Conservation (phyloP, 2,888 invertebrate genomes). For the Rhagonycha lutea region DNA sequence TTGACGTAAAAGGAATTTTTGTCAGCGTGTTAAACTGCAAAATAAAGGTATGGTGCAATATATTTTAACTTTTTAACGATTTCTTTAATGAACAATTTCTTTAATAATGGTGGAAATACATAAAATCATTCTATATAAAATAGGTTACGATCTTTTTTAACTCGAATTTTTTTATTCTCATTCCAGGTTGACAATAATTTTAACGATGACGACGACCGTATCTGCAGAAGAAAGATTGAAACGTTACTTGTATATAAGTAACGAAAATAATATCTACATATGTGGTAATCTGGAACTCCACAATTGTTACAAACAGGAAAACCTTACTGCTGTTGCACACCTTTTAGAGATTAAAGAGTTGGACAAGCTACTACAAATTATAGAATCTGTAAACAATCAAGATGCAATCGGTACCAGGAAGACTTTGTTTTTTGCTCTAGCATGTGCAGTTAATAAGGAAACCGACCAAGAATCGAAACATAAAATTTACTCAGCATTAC, state of each 20-base stretch:
- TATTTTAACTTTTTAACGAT: no score
- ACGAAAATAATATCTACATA: constrained; percentile 38
- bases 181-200: not conserved
- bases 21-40: not conserved
- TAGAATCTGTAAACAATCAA: constrained; percentile 38
- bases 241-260: constrained; percentile 43
- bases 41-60: not conserved
- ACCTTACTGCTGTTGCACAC: constrained; percentile 17
- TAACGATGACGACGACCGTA: not conserved
- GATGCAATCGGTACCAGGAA: constrained; percentile 37
- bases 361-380: constrained; percentile 33
- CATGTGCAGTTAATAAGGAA: constrained; percentile 23
- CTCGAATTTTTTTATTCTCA: not conserved
- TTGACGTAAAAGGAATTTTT: not conserved
- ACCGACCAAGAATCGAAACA: constrained; percentile 10
- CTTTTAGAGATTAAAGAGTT: constrained; percentile 15
- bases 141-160: not conserved
- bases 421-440: constrained; percentile 42
- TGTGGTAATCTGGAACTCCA: constrained; percentile 42
- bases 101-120: not conserved
- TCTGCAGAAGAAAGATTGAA: constrained; percentile 40
- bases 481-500: constrained; percentile 28
- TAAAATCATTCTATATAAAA: not conserved
- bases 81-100: no score
- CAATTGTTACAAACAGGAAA: constrained; percentile 30